Base-by-base conservation (phyloP, 2,888 invertebrate genomes). In the Phyllotreta striolata region DNA sequence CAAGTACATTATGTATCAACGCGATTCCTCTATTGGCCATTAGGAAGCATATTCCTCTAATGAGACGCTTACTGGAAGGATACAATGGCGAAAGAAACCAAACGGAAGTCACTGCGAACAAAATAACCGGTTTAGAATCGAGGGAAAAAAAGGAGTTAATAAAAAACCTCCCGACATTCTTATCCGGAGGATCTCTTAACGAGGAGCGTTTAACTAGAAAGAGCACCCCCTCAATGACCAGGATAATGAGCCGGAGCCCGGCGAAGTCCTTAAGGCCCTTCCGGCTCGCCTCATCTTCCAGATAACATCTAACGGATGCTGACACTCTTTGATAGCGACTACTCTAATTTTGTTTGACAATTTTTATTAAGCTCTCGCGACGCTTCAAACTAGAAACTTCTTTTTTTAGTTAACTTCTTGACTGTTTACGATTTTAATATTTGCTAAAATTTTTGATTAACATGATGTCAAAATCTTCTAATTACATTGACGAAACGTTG, bases 201-300 rank as follows among this genome's bases (percentile, higher is more conserved):
- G 73, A 72, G 70, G 70, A 70, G 64, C 73, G 71, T 71, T 73
- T 73, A 73, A 71, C 71, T 71, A 72, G 67, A 70, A 70, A 58
- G 68, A 70, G 70, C 69, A 64, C 67, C 69, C 67, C 69, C 68
- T 69, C 72, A 74, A 74, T 73, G 72, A 70, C 72, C 70, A 70
- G 69, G 72, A 72, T 74, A 74, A 74, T 74, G 74, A 72, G 72
- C 66, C 61, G 64, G 67, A 66, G 62, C 70, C 69, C 70, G 70
- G 64, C 68, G 61, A 69, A 64, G 68, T 72, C 67, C 67, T 67
- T 71, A 66, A 69, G 66, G 62, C 57, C 66, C 68, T 69, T 69
- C 71, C 64, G 65, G 64, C 66, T 71, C 58, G 65, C 55, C 71
- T 72, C 72, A 73, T 74, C 74, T 72, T 63, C 55, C 55, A 62